Evolutionary conservation across 35 echinoderm and acorn worm species (phyloP).

Genomic region (Amphiura filiformis): DNA sequence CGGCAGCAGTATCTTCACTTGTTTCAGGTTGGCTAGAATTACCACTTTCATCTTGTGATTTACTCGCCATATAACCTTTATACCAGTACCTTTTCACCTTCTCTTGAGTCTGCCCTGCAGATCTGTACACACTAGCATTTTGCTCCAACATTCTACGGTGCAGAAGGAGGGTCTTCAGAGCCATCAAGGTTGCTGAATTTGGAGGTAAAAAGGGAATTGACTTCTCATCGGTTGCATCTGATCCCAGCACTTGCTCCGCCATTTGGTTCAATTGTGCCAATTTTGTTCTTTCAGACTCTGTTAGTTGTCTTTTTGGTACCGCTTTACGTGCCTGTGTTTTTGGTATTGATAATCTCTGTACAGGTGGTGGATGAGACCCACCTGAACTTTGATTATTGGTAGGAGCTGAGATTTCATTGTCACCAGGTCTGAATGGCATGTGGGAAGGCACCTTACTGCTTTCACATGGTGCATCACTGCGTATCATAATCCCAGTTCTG

Average conservation of each 20-base stretch:
- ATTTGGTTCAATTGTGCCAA: neutral
- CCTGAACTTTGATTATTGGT: too few species aligned
- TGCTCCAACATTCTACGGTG: neutral
- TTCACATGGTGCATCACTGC: too few species aligned
- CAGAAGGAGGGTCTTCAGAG: neutral
- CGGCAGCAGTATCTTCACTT: too few species aligned
- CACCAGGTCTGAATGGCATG: too few species aligned
- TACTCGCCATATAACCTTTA: neutral
- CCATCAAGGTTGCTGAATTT: neutral
- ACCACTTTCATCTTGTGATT: neutral
- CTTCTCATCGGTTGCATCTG: neutral
- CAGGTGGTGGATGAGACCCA: too few species aligned
- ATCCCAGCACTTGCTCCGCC: neutral
- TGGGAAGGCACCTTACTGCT: too few species aligned
- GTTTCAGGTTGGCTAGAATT: neutral
- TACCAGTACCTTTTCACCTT: neutral
- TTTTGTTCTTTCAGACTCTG: neutral
- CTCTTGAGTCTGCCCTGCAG: neutral
- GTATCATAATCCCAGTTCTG: too few species aligned
- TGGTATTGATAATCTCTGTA: too few species aligned
- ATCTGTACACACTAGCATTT: neutral
- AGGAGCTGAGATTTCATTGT: too few species aligned
- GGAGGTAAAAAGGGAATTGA: neutral
- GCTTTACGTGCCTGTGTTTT: too few species aligned
- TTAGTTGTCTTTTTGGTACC: too few species aligned